Evolutionary conservation across 1,140 invertebrate genomes (phyloP).

Genomic region (Drosophila tristis): DNA sequence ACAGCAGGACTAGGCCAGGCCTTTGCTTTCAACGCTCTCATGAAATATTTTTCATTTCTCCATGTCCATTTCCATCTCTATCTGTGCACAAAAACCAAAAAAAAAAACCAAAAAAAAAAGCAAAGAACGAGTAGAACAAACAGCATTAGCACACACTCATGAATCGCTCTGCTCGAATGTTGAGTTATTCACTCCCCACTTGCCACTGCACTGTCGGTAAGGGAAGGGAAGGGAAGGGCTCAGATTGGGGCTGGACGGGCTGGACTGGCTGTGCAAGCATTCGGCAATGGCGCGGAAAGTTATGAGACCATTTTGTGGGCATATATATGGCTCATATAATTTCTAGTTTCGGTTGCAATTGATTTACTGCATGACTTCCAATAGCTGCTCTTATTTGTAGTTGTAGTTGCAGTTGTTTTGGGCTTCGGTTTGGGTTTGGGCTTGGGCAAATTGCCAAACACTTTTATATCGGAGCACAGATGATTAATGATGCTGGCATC

Average conservation of each 20-base stretch:
- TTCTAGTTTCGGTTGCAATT: conserved; percentile 61
- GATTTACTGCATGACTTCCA: conserved; percentile 54
- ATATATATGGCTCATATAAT: conserved; percentile 68
- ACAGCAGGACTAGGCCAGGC: conserved; percentile 52
- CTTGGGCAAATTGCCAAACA: conserved; percentile 17
- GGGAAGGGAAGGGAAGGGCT: background rate
- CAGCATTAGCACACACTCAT: conserved; percentile 59
- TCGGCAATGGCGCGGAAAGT: conserved; percentile 55
- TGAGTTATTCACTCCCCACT: conserved; percentile 41
- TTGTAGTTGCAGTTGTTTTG: conserved; percentile 11
- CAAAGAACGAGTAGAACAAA: conserved; percentile 34
- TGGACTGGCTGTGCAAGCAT: background rate
- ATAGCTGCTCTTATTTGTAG: conserved; percentile 25
- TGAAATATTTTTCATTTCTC: conserved; percentile 74
- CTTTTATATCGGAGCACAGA: conserved; percentile 7
- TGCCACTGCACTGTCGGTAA: background rate
- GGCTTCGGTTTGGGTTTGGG: conserved; percentile 2
- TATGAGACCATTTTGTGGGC: conserved; percentile 64
- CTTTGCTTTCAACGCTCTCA: conserved; percentile 68
- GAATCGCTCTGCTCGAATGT: conserved; percentile 48
- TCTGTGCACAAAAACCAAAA: background rate
- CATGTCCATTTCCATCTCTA: conserved; percentile 7
- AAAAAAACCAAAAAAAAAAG: conserved; percentile 11
- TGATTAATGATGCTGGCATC: no score
- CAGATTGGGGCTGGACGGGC: conserved; percentile 17